Percentiles rank a stretch among this genome's conserved stretches.
These are phyloP conservation scores for Aldabrachelys gigantea DNA, from an alignment of 2,113 vertebrate species.

Conservation along the genomic window DNA sequence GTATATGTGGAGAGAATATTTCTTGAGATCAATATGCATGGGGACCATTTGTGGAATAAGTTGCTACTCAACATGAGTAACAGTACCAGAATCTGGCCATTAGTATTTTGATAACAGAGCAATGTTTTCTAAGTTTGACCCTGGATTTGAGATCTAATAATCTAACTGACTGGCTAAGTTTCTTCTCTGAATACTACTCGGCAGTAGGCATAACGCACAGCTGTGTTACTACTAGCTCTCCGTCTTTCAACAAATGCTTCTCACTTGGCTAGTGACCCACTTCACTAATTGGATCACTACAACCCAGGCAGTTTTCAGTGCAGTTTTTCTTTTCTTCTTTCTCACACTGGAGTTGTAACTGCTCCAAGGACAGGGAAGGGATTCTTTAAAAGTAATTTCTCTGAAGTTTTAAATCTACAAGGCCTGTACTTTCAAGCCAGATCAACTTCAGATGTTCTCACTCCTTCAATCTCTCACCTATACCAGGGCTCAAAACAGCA, in stretches of 20 bases:
- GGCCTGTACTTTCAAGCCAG: background rate
- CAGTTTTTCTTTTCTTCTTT: background rate
- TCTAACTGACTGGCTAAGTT: background rate
- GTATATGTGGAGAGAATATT: background rate
- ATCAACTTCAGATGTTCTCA: background rate
- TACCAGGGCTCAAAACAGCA: conserved; percentile 8
- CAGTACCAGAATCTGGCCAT: background rate
- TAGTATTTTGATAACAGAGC: background rate
- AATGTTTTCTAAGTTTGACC: background rate
- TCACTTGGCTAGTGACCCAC: conserved; percentile 1
- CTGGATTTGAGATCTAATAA: background rate
- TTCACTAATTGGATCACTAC: conserved; percentile 25
- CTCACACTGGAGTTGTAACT: conserved; percentile 1
- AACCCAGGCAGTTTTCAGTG: background rate
- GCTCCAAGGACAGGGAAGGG: background rate
- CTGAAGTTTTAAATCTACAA: background rate
- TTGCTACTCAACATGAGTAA: background rate
- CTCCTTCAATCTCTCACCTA: background rate
- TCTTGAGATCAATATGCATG: background rate
- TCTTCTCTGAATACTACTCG: background rate
- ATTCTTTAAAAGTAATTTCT: background rate
- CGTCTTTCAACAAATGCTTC: conserved; percentile 5
- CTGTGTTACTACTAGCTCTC: conserved; percentile 1
- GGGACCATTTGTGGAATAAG: no score
- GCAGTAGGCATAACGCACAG: background rate